phyloP scores from a whole-genome alignment of 1,140 invertebrate genomes.

The Papilio dardanus region DNA sequence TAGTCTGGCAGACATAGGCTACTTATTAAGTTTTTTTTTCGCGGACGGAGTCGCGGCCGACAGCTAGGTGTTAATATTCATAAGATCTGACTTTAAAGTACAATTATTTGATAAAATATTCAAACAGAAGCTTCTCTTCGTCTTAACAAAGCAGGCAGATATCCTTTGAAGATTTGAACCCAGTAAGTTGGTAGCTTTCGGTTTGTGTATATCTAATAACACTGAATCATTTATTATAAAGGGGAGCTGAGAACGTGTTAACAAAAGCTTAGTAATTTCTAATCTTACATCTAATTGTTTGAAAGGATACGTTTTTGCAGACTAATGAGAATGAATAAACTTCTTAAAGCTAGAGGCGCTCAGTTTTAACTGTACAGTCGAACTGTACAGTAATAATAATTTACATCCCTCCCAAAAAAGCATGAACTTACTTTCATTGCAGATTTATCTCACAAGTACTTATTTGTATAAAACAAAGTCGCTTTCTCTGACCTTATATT shows the following conservation, averaged over 20 bases:
- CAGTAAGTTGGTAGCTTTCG: background rate
- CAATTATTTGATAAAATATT: background rate
- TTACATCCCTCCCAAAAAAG: no score
- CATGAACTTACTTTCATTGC: no score
- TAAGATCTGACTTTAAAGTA: background rate
- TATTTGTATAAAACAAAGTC: no score
- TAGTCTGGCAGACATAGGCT: no score
- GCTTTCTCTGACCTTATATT: no score
- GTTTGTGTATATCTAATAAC: background rate
- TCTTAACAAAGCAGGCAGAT: background rate
- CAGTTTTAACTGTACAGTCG: no score
- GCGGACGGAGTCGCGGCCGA: no score
- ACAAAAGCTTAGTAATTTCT: background rate
- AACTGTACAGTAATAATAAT: no score
- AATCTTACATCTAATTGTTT: background rate
- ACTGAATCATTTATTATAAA: background rate
- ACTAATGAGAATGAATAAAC: background rate
- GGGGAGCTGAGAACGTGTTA: background rate
- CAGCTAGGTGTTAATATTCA: no score
- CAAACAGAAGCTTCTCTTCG: background rate
- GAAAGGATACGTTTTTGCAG: background rate
- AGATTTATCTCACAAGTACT: no score
- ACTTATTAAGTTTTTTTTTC: no score
- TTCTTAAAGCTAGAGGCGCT: no score
- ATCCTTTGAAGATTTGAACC: slow-evolving; percentile 3